phyloP scores from a whole-genome alignment of 2,113 vertebrate species.

The Dunckerocampus dactyliophorus region DNA sequence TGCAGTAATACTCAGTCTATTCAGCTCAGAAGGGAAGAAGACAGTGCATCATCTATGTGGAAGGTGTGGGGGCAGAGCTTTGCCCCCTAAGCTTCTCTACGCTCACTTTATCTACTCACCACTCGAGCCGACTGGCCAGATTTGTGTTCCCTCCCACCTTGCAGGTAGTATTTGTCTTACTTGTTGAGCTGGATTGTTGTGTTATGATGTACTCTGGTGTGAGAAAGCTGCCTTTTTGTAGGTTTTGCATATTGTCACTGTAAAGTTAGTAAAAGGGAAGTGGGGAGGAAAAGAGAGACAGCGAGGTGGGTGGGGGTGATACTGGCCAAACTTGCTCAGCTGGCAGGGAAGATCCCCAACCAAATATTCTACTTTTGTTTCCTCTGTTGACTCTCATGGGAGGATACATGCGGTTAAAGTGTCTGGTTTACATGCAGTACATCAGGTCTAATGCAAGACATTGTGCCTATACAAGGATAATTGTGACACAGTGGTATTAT shows the following conservation, averaged over 20 bases:
- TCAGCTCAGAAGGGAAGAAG: conserved; percentile 51
- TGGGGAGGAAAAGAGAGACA: conserved; percentile 2
- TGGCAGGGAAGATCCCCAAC: conserved; percentile 11
- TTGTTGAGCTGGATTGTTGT: conserved; percentile 5
- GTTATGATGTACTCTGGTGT: not conserved
- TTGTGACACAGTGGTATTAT: too few relatives aligned
- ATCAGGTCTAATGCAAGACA: not conserved
- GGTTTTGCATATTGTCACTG: conserved; percentile 7
- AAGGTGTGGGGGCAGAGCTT: conserved; percentile 34
- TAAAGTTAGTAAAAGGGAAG: conserved; percentile 24
- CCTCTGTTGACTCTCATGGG: conserved; percentile 1
- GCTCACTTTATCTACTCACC: conserved; percentile 16
- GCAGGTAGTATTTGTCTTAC: conserved; percentile 22
- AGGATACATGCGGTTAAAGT: not conserved
- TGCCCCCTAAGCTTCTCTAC: conserved; percentile 15
- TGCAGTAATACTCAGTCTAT: conserved; percentile 51
- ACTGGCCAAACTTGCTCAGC: conserved; percentile 30
- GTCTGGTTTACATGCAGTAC: not conserved
- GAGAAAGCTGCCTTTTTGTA: conserved; percentile 3
- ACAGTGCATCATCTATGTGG: conserved; percentile 35
- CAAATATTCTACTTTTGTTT: conserved; percentile 15
- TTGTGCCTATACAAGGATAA: not conserved
- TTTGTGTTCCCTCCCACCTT: conserved; percentile 10
- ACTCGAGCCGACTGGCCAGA: conserved; percentile 13
- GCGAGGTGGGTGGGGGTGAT: conserved; percentile 1